A percentile compares a stretch with the other conserved stretches of the same genome.
These are phyloP conservation scores for Cyclura pinguis DNA, from an alignment of 2,797 vertebrate genomes.

Conservation along the genomic window DNA sequence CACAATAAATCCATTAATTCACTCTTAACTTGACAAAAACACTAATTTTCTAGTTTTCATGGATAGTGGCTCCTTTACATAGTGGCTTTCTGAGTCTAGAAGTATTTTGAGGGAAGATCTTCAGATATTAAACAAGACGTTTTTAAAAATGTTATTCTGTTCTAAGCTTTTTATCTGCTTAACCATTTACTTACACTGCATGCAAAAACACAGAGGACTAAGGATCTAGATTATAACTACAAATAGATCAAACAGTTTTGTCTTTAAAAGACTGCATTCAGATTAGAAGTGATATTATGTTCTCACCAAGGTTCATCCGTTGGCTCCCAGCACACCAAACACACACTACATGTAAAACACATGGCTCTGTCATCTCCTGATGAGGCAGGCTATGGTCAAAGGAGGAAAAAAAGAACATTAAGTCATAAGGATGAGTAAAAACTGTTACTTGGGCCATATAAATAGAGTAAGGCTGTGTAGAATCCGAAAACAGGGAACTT, in stretches of 20 bases:
- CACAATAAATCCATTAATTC: background rate
- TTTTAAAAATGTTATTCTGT: background rate
- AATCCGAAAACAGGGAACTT: background rate
- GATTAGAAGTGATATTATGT: conserved; percentile 40
- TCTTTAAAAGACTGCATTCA: background rate
- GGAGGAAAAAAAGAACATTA: conserved; percentile 29
- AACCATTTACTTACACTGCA: background rate
- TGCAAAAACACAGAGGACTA: no score
- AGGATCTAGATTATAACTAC: background rate
- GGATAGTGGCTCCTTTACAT: background rate
- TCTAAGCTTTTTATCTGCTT: background rate
- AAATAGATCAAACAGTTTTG: background rate
- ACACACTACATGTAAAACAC: conserved; percentile 99
- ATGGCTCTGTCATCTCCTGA: conserved; percentile 98
- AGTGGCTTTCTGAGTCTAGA: background rate
- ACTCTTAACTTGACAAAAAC: background rate
- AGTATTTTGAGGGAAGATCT: background rate
- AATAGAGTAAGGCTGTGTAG: background rate
- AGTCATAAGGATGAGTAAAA: background rate
- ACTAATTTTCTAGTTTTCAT: background rate
- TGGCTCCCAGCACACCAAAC: conserved; percentile 98
- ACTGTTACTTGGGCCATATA: background rate
- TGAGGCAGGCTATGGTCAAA: conserved; percentile 88
- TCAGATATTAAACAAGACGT: background rate
- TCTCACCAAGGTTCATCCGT: conserved; percentile 98